phyloP scores from a whole-genome alignment of 2,888 invertebrate genomes.

The Myopa testacea region DNA sequence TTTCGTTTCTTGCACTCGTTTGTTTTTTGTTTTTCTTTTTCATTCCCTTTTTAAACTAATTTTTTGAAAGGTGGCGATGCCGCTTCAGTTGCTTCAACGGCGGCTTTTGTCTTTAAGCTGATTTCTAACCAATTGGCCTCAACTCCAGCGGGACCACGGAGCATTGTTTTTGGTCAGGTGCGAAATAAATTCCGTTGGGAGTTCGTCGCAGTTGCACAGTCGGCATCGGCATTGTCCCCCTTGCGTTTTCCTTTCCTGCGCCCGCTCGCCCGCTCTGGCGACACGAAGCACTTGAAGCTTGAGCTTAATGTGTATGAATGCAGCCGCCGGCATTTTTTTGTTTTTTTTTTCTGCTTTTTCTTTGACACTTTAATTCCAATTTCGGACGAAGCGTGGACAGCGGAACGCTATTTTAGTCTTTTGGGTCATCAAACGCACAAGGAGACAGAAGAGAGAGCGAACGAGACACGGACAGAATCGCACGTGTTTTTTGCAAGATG shows the following conservation, averaged over 20 bases:
- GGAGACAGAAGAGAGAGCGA: background rate
- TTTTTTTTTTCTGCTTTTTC: background rate
- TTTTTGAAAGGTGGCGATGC: no score
- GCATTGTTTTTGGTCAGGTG: slow-evolving; percentile 46
- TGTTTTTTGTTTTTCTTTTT: background rate
- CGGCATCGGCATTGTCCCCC: background rate
- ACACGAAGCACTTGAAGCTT: no score
- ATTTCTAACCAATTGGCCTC: slow-evolving; percentile 10
- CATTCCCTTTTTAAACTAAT: background rate
- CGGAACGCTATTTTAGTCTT: slow-evolving; percentile 31
- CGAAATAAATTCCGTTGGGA: slow-evolving; percentile 50
- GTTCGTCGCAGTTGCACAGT: slow-evolving; percentile 10
- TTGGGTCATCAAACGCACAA: slow-evolving; percentile 4
- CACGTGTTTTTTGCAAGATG: background rate
- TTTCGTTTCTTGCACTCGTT: background rate
- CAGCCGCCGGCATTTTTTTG: slow-evolving; percentile 24
- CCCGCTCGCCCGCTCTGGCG: background rate
- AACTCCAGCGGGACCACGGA: slow-evolving; percentile 12
- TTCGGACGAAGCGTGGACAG: slow-evolving; percentile 11
- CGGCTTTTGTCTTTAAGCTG: slow-evolving; percentile 30
- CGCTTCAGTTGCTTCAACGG: background rate
- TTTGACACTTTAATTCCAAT: background rate
- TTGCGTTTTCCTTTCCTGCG: background rate
- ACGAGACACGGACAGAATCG: background rate
- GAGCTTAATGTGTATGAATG: background rate